These are phyloP conservation scores for Epizoanthus stellaris DNA, from an alignment of 92 coral and sea anemone species.

Conservation along the genomic window DNA sequence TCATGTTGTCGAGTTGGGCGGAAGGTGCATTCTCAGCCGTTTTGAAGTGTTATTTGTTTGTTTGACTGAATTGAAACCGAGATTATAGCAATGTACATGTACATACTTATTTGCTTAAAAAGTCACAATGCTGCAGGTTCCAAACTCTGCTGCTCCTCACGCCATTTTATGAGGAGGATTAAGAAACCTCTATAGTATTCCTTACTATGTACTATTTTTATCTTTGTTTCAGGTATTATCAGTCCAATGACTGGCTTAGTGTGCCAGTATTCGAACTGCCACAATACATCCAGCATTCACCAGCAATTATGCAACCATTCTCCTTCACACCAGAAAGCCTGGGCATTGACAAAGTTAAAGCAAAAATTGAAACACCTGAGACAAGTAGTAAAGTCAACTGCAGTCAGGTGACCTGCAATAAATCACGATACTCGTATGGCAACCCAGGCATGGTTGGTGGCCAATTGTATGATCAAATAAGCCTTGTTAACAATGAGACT, in stretches of 20 bases:
- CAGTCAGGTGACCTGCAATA: background rate
- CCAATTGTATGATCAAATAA: background rate
- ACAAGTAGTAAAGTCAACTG: background rate
- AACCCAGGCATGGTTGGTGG: background rate
- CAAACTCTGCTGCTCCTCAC: too few species aligned
- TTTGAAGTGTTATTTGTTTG: too few species aligned
- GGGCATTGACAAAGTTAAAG: background rate
- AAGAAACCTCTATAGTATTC: too few species aligned
- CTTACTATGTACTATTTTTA: too few species aligned
- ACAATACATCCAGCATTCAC: slow-evolving; percentile 48
- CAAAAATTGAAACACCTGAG: background rate
- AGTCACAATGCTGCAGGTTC: too few species aligned
- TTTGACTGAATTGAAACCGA: too few species aligned
- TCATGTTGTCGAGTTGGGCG: too few species aligned
- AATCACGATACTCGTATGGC: background rate
- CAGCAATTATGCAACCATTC: background rate
- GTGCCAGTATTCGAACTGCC: slow-evolving; percentile 81
- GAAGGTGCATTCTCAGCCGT: too few species aligned
- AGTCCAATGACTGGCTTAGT: slow-evolving; percentile 63
- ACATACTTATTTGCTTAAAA: too few species aligned
- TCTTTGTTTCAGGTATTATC: slow-evolving; percentile 66
- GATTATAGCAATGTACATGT: too few species aligned
- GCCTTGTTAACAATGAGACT: background rate
- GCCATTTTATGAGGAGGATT: too few species aligned
- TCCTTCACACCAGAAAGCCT: background rate